Evolutionary conservation across 2,888 invertebrate species (phyloP).

Genomic region (Polietes domitor): DNA sequence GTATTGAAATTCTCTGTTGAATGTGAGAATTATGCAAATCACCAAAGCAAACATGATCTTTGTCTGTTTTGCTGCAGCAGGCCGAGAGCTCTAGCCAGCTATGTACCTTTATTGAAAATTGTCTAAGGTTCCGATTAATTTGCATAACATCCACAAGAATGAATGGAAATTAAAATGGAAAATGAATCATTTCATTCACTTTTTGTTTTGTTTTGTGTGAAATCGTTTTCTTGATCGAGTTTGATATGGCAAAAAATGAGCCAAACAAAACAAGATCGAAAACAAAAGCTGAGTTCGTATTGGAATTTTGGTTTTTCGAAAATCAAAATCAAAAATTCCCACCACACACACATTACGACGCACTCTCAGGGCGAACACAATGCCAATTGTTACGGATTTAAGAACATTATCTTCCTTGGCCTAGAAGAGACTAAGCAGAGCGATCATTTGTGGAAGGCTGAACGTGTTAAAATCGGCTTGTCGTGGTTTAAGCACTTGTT

Average conservation of each 20-base stretch:
- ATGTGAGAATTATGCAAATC: slow-evolving; percentile 66
- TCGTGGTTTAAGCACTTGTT: slow-evolving; percentile 24
- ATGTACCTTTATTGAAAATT: slow-evolving; percentile 49
- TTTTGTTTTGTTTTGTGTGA: slow-evolving; percentile 42
- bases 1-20: slow-evolving; percentile 49
- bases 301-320: slow-evolving; percentile 10
- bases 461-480: slow-evolving; percentile 6
- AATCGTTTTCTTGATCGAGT: slow-evolving; percentile 32
- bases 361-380: not conserved
- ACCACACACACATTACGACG: not conserved
- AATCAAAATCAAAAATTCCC: slow-evolving; percentile 16
- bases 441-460: not conserved
- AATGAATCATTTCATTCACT: slow-evolving; percentile 22
- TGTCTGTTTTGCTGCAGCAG: no score
- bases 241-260: slow-evolving; percentile 5
- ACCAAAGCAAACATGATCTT: slow-evolving; percentile 55
- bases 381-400: not conserved
- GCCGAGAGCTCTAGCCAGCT: not conserved
- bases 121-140: slow-evolving; percentile 55
- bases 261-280: slow-evolving; percentile 11
- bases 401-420: not conserved
- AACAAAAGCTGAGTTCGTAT: slow-evolving; percentile 18
- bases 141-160: slow-evolving; percentile 55
- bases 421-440: not conserved
- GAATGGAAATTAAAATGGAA: not conserved